phyloP scores from a whole-genome alignment of 1,140 invertebrate species.

The Ericerus pela region DNA sequence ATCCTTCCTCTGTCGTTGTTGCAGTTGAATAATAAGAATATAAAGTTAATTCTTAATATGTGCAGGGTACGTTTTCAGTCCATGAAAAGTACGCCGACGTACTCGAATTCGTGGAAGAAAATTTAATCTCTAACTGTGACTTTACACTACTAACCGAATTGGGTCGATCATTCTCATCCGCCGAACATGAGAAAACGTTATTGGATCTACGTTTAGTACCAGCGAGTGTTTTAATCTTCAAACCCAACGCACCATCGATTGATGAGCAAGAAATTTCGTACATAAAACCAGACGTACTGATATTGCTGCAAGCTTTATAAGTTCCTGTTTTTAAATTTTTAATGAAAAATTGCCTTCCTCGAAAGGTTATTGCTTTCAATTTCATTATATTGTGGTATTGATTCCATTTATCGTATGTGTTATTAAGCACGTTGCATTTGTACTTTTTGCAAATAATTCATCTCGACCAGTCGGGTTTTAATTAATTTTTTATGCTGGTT shows the following conservation, averaged over 20 bases:
- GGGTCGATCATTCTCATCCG: constrained; percentile 41
- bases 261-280: constrained; percentile 26
- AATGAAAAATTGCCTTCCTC: too few species aligned
- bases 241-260: constrained; percentile 37
- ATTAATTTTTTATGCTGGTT: too few species aligned
- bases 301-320: not conserved
- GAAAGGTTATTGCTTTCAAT: too few species aligned
- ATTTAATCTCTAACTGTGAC: constrained; percentile 44
- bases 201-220: constrained; percentile 56
- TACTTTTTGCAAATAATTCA: too few species aligned
- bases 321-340: too few species aligned
- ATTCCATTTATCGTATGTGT: too few species aligned
- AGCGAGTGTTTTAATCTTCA: constrained; percentile 54
- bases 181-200: constrained; percentile 49
- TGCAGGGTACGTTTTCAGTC: constrained; percentile 64
- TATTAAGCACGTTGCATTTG: too few species aligned
- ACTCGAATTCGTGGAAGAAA: constrained; percentile 54
- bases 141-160: constrained; percentile 46
- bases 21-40: too few species aligned
- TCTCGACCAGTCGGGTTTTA: too few species aligned
- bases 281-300: not conserved
- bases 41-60: too few species aligned
- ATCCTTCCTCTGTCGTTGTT: too few species aligned
- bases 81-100: constrained; percentile 56
- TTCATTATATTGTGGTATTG: too few species aligned